A percentile compares a stretch with the other conserved stretches of the same genome.
These are phyloP conservation scores for Teleiodes luculella DNA, from an alignment of 2,888 invertebrate species.

Conservation along the genomic window DNA sequence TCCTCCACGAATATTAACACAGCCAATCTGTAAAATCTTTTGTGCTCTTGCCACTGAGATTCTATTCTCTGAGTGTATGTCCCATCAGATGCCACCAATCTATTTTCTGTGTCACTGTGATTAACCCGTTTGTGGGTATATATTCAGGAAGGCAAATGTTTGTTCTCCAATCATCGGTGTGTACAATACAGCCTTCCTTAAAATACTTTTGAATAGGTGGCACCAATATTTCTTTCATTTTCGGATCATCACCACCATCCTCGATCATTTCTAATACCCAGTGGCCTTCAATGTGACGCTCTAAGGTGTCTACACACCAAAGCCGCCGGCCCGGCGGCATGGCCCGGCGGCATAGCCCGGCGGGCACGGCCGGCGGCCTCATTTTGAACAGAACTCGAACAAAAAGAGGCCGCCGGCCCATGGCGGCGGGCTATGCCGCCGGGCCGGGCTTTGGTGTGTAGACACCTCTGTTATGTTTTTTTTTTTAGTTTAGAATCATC, in stretches of 20 bases:
- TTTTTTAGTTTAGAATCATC: not conserved
- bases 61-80: conserved; percentile 22
- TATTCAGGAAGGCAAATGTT: conserved; percentile 17
- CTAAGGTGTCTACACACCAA: too few relatives aligned
- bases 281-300: not conserved
- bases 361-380: too few relatives aligned
- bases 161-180: conserved; percentile 24
- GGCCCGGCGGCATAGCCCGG: too few relatives aligned
- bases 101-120: conserved; percentile 17
- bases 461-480: too few relatives aligned
- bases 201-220: conserved; percentile 30
- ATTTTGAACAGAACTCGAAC: too few relatives aligned
- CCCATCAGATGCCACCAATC: conserved; percentile 5
- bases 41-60: conserved; percentile 18
- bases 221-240: conserved; percentile 12
- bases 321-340: too few relatives aligned
- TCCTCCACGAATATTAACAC: not conserved
- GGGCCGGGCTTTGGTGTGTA: too few relatives aligned
- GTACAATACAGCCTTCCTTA: too few relatives aligned
- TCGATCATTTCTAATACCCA: too few relatives aligned
- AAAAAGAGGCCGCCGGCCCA: too few relatives aligned
- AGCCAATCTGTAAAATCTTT: conserved; percentile 13
- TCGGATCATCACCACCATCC: not conserved
- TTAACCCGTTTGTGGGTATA: conserved; percentile 25
- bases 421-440: too few relatives aligned